Base-by-base conservation (phyloP, 2,113 vertebrate genomes). In the Otus sunia region DNA sequence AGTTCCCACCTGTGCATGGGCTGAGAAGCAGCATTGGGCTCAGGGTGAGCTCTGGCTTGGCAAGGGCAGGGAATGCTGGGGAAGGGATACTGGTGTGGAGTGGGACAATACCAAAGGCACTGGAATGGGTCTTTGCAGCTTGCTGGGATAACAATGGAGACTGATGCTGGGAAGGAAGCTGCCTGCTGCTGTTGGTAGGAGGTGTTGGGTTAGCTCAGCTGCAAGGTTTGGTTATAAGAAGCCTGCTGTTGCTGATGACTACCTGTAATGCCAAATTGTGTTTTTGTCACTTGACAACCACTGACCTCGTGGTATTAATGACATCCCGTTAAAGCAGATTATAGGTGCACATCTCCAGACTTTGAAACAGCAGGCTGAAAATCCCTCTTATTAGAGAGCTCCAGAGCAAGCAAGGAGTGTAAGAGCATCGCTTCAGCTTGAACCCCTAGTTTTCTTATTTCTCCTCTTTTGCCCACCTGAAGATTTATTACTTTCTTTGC, bases 251-350 rank as follows among this genome's bases (percentile, higher is more conserved):
- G n/a, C n/a, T 36, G 78, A 23, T 53, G 60, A 34, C 17, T 22
- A 5, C 9, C 64, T 63, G n/a, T 26, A 55, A 49, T 2, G 5
- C 15, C 1, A 2, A 16, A 10, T 68, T 1, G 2, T 39, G 41
- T 32, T 56, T 47, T 49, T 55, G n/a, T 49, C 37, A 50, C 30
- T 27, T 19, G 21, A 23, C 50, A 20, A 50, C 26, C 18, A 9
- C 18, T 36, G 64, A 56, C 41, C 26, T 64, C 7, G 26, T 0
- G 4, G 10, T 36, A 41, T 63, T 50, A 37, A 37, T 64, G 50
- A 12, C 43, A 43, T 37, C 27, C 22, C 7, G 1, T 43, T 58
- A 43, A 29, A 58, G 36, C 27, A 50, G 49, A 37, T 72, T 58
- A 15, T 11, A 12, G 39, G 21, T 50, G 64, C 0, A 3, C 39